Evolutionary conservation across 2,113 vertebrate species (phyloP).

Genomic region (Oryzias curvinotus): DNA sequence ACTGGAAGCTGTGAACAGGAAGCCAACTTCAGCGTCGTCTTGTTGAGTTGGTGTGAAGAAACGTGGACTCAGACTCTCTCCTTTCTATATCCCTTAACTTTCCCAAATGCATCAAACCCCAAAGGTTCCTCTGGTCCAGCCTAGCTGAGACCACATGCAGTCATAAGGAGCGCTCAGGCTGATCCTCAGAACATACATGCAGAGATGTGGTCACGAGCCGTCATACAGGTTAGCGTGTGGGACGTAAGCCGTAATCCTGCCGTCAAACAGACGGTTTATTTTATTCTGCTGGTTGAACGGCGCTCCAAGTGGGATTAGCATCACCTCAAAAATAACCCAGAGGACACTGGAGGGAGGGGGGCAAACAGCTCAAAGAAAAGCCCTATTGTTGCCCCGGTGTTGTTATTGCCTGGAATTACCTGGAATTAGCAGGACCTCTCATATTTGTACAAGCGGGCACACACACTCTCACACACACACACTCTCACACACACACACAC

Average conservation of each 20-base stretch:
- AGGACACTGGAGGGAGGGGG: slow-evolving; percentile 46
- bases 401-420: slow-evolving; percentile 64
- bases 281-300: slow-evolving; percentile 15
- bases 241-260: slow-evolving; percentile 41
- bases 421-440: slow-evolving; percentile 57
- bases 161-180: too few species aligned
- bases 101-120: too few species aligned
- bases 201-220: slow-evolving; percentile 2
- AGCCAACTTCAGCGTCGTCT: too few species aligned
- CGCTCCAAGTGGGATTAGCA: slow-evolving; percentile 56
- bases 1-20: too few species aligned
- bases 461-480: slow-evolving; percentile 4
- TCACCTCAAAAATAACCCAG: slow-evolving; percentile 57
- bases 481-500: slow-evolving; percentile 24
- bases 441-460: slow-evolving; percentile 27
- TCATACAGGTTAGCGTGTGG: slow-evolving; percentile 9
- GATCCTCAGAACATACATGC: background rate
- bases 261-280: slow-evolving; percentile 36
- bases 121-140: too few species aligned
- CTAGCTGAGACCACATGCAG: too few species aligned
- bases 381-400: slow-evolving; percentile 65
- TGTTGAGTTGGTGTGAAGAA: too few species aligned
- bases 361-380: slow-evolving; percentile 63
- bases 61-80: too few species aligned
- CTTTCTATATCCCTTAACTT: too few species aligned